Evolutionary conservation across 2,797 vertebrate species (phyloP), one percentile per base, ranked within the genome.

Genomic region (Cephalopachus bancanus): DNA sequence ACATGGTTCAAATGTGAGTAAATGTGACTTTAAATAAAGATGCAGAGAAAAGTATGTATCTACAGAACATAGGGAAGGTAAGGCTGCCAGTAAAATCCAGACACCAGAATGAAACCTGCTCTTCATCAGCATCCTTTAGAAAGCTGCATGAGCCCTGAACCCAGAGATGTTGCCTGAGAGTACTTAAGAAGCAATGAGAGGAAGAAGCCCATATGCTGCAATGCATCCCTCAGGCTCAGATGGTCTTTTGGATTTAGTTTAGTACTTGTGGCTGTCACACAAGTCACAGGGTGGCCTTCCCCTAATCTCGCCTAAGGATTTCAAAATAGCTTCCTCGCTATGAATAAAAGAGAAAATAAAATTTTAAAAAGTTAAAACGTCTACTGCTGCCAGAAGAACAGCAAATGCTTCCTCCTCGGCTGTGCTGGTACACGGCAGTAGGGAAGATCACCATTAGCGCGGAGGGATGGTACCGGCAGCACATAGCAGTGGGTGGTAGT

Each of bases 291-390:
- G 62, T 79, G 55, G 71, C 33, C 67, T 91, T 91, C 59, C 51
- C 33, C 62, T 91, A 83, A 83, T 92, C 84, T 83, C 0, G 12
- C 79, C 89, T 91, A 37, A 89, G 71, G 60, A 89, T 88, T 96
- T 90, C 69, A 75, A 87, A 96, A 81, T 76, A 93, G n/a, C 14
- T 91, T 91, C 16, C 51, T 94, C 10, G 0, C 49, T 60, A 51
- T 30, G 79, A 93, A 91, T 80, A 71, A 83, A 89, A 95, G 64
- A 83, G 16, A 91, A 93, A 94, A 78, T 15, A 75, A 84, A 37
- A 53, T 5, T 49, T 72, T 33, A 62, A 79, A 62, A 83, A 81
- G 7, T 33, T 55, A 19, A 69, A 92, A 81, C 24, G 51, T 9
- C 8, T 22, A 55, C 30, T 80, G 65, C 60, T 92, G 28, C 83